These are phyloP conservation scores for Macrosoma leucophasiata DNA, from an alignment of 2,888 invertebrate species.

Conservation along the genomic window DNA sequence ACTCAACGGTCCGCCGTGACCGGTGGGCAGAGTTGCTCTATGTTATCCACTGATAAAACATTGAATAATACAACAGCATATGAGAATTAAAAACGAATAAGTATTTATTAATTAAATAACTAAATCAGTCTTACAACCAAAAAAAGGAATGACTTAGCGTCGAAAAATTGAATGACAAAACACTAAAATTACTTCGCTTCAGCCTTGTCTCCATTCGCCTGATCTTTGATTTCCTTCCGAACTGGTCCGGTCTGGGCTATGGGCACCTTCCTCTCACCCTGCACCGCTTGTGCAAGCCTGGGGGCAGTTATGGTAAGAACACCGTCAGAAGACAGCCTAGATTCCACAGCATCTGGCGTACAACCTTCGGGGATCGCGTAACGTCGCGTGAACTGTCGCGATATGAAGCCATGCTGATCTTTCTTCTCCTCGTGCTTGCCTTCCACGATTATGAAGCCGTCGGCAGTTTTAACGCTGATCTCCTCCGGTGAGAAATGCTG, in stretches of 20 bases:
- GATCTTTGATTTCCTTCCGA: conserved; percentile 68
- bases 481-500: conserved; percentile 86
- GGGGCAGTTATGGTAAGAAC: conserved; percentile 82
- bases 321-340: conserved; percentile 85
- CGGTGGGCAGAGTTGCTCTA: too few relatives aligned
- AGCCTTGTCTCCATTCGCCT: conserved; percentile 56
- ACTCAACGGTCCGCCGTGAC: too few relatives aligned
- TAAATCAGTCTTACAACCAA: conserved; percentile 21
- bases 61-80: background rate
- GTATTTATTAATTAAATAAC: conserved; percentile 20
- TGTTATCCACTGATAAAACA: too few relatives aligned
- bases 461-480: conserved; percentile 83
- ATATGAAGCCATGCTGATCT: conserved; percentile 83
- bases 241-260: conserved; percentile 78
- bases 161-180: conserved; percentile 1
- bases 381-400: conserved; percentile 83
- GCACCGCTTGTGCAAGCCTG: conserved; percentile 39
- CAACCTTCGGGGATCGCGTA: conserved; percentile 86
- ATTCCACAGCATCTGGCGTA: conserved; percentile 80
- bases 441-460: conserved; percentile 81
- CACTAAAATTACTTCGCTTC: conserved; percentile 19
- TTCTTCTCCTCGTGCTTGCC: conserved; percentile 87
- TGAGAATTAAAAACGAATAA: conserved; percentile 1
- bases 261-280: conserved; percentile 73
- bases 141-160: conserved; percentile 23